These are phyloP conservation scores for Tamandua tetradactyla DNA, from an alignment of 2,797 vertebrate genomes.

Conservation along the genomic window DNA sequence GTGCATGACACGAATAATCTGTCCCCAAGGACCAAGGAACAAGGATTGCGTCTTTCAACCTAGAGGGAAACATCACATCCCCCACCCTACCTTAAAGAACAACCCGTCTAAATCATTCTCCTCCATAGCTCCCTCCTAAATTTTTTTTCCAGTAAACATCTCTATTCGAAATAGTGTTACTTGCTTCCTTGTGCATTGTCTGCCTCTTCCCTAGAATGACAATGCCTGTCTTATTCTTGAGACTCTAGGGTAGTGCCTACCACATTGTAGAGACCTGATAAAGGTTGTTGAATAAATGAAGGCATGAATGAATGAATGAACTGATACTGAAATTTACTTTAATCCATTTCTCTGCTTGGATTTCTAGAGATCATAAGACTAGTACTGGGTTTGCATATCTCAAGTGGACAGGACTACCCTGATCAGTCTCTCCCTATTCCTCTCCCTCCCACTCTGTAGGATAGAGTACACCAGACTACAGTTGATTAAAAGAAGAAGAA, in stretches of 20 bases:
- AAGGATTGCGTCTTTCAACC: no score
- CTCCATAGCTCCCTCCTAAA: neutral
- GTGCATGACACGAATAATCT: accelerated
- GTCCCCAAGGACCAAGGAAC: accelerated
- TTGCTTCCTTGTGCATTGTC: accelerated
- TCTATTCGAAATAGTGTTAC: neutral
- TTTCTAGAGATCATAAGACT: neutral
- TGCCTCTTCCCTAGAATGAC: neutral
- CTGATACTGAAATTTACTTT: neutral
- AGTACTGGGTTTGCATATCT: neutral
- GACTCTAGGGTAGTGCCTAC: neutral
- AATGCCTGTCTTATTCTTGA: accelerated
- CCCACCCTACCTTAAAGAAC: neutral
- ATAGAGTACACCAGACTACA: neutral
- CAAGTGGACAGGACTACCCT: neutral
- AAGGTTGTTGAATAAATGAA: neutral
- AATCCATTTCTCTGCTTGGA: neutral
- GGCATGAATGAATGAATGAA: neutral
- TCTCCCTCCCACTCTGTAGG: neutral
- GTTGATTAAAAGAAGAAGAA: neutral
- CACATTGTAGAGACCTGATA: neutral
- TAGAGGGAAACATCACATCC: neutral
- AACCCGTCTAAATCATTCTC: accelerated
- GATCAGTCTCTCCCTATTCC: neutral
- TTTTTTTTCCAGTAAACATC: neutral